These are phyloP conservation scores for Serripes groenlandicus DNA, from an alignment of 2,888 invertebrate genomes.

Conservation along the genomic window DNA sequence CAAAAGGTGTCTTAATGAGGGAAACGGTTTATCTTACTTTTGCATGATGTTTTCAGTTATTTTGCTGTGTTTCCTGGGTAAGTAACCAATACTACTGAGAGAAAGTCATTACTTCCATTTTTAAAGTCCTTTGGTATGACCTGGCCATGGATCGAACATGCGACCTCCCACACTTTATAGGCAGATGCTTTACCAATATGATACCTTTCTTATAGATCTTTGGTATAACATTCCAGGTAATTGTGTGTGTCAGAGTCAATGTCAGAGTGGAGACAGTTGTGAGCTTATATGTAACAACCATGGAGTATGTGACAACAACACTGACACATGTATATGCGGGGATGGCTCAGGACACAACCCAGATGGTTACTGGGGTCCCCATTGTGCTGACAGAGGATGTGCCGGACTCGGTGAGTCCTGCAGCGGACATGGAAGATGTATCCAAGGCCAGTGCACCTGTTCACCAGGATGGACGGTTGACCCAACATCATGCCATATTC, in stretches of 20 bases:
- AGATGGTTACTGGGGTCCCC: slow-evolving; percentile 69
- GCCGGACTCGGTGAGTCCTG: slow-evolving; percentile 73
- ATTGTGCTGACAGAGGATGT: slow-evolving; percentile 72
- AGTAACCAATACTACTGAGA: no score
- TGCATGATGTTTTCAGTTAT: no score
- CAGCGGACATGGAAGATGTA: slow-evolving; percentile 73
- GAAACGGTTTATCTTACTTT: no score
- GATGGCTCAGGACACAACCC: slow-evolving; percentile 54
- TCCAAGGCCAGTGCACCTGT: slow-evolving; percentile 70
- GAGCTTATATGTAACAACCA: slow-evolving; percentile 59
- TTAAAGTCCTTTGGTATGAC: no score
- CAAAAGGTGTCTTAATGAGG: no score
- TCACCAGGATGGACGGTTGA: slow-evolving; percentile 71
- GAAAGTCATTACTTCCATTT: no score
- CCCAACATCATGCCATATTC: slow-evolving; percentile 68
- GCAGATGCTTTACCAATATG: no score
- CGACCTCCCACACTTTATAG: no score
- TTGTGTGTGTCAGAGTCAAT: slow-evolving; percentile 59
- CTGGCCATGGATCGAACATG: no score
- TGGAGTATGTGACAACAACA: slow-evolving; percentile 71
- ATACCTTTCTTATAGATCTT: no score
- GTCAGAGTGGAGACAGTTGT: slow-evolving; percentile 62
- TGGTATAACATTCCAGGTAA: slow-evolving; percentile 31
- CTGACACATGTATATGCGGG: slow-evolving; percentile 61
- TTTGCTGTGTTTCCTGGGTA: no score